Evolutionary conservation across 2,113 vertebrate species (phyloP).

Genomic region (Noctilio leporinus): DNA sequence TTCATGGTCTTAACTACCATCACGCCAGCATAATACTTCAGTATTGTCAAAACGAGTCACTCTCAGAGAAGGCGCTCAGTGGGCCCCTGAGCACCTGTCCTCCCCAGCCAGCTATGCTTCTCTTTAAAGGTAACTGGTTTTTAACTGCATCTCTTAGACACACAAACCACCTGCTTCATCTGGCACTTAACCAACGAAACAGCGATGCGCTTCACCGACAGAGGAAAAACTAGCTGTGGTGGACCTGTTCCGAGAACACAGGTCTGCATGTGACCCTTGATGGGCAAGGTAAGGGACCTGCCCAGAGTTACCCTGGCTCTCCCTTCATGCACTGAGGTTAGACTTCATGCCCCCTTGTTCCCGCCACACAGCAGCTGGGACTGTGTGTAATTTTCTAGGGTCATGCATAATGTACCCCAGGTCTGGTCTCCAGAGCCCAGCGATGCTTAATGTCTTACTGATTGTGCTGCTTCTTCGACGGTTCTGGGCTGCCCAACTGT

Average conservation of each 20-base stretch:
- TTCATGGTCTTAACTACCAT: not conserved
- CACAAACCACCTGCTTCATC: not conserved
- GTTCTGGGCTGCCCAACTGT: not conserved
- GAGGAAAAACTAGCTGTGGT: not conserved
- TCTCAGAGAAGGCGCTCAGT: not conserved
- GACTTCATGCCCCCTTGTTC: not conserved
- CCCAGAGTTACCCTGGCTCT: not conserved
- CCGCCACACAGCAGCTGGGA: not conserved
- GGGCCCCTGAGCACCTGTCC: not conserved
- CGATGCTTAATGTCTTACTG: not conserved
- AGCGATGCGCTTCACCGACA: accelerated
- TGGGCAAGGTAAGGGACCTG: not conserved
- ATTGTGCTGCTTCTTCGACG: not conserved
- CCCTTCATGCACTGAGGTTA: not conserved
- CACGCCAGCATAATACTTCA: not conserved
- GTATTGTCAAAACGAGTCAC: not conserved
- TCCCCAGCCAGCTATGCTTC: not conserved
- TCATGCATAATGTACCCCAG: not conserved
- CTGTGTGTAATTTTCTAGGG: not conserved
- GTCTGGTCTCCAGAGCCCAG: not conserved
- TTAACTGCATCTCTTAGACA: not conserved
- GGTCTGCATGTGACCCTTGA: accelerated
- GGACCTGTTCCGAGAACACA: not conserved
- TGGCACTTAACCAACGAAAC: not conserved
- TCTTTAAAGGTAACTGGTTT: not conserved